Evolutionary conservation across 2,113 vertebrate species (phyloP).

Genomic region (Dromaius novaehollandiae): DNA sequence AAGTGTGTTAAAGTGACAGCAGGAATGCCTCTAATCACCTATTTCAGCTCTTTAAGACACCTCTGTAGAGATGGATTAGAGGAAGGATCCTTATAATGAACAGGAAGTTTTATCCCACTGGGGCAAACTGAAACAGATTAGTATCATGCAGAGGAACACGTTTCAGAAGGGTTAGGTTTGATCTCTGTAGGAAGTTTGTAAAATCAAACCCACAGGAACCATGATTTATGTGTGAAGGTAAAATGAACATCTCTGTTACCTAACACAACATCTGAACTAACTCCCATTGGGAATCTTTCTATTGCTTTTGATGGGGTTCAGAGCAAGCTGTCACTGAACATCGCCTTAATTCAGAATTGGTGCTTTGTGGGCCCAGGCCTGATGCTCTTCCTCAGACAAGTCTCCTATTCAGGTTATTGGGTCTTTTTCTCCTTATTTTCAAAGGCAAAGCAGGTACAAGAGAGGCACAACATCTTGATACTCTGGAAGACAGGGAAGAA

Average conservation of each 20-base stretch:
- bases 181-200: constrained; percentile 38
- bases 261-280: background rate
- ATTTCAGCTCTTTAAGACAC: constrained; percentile 38
- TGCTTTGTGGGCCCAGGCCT: background rate
- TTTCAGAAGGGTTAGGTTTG: background rate
- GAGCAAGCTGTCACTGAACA: background rate
- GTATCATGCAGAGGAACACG: background rate
- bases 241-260: constrained; percentile 56
- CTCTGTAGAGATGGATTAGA: constrained; percentile 43
- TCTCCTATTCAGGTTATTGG: background rate
- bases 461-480: background rate
- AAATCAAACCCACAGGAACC: constrained; percentile 71
- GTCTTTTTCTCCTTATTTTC: background rate
- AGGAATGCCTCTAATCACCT: constrained; percentile 49
- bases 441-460: background rate
- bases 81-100: constrained; percentile 46
- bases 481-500: background rate
- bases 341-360: background rate
- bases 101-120: constrained; percentile 17
- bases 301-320: constrained; percentile 22
- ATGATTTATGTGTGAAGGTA: constrained; percentile 68
- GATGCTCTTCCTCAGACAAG: background rate
- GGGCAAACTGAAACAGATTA: constrained; percentile 9
- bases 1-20: constrained; percentile 52
- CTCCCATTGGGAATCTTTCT: constrained; percentile 5